Conservation (phyloP, 2,113 vertebrate species). For the Cricetomys ansorgei region DNA sequence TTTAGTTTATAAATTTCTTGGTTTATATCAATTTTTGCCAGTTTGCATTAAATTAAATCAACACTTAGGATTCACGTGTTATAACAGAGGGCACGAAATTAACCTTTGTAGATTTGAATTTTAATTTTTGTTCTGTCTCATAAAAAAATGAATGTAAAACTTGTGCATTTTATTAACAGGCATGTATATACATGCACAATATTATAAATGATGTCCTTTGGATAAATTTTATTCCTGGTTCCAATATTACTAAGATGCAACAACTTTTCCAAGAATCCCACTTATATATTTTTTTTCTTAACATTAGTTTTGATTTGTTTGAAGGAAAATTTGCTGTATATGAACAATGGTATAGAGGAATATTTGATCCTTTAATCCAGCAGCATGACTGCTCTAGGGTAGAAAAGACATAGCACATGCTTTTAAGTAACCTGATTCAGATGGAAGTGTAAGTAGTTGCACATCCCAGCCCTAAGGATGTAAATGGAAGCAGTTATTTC, state of each 20-base stretch:
- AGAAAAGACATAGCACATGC: too few relatives aligned
- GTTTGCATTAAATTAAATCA: conserved; percentile 3
- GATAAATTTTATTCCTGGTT: not conserved
- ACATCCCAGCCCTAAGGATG: too few relatives aligned
- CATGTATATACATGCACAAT: not conserved
- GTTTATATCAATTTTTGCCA: not conserved
- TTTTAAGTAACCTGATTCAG: too few relatives aligned
- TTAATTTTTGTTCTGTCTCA: not conserved
- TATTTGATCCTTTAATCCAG: too few relatives aligned
- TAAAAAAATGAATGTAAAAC: not conserved
- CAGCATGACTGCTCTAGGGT: too few relatives aligned
- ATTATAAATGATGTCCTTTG: not conserved
- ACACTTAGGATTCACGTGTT: not conserved
- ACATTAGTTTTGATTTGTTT: not conserved
- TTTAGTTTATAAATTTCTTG: not conserved
- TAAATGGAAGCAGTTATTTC: too few relatives aligned
- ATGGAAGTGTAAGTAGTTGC: too few relatives aligned
- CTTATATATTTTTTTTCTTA: conserved; percentile 24
- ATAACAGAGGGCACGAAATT: not conserved
- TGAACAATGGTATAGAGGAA: too few relatives aligned
- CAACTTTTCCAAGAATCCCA: not conserved
- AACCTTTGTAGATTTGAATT: not conserved
- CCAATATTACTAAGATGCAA: not conserved
- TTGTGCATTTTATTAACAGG: not conserved
- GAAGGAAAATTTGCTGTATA: not conserved